Percentiles rank a stretch among this genome's conserved stretches.
Evolutionary conservation across 2,888 invertebrate species (phyloP).

Genomic region (Scaptodrosophila latifasciaeformis): DNA sequence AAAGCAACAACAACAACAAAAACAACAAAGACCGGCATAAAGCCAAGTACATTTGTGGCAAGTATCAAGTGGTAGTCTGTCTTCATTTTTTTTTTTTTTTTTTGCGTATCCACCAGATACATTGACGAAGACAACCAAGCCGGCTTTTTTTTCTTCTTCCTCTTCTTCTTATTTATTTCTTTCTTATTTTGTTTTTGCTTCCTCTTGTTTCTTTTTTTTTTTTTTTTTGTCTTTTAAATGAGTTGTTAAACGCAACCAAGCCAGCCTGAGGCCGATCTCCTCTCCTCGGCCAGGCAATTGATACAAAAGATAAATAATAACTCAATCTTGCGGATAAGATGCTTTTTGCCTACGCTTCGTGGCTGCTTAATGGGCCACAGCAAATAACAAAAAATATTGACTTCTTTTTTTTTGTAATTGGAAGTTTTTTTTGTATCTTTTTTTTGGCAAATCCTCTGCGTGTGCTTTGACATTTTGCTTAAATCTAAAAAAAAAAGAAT

Average conservation of each 20-base stretch:
- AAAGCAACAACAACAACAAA: slow-evolving; percentile 3
- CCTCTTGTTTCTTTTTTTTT: too few relatives aligned
- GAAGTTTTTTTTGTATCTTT: too few relatives aligned
- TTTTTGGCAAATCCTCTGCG: too few relatives aligned
- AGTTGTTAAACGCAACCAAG: slow-evolving; percentile 54
- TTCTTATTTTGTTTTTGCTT: too few relatives aligned
- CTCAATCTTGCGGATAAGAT: slow-evolving; percentile 44
- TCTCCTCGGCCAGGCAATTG: slow-evolving; percentile 1
- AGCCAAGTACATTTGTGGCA: neutral
- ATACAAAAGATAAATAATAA: slow-evolving; percentile 53
- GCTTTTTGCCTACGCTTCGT: slow-evolving; percentile 36
- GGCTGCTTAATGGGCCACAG: slow-evolving; percentile 4
- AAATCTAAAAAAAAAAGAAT: too few relatives aligned
- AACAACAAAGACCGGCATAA: slow-evolving; percentile 5
- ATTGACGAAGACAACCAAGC: slow-evolving; percentile 13
- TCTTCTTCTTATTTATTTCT: too few relatives aligned
- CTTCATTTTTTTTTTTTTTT: slow-evolving; percentile 1
- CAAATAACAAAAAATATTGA: too few relatives aligned
- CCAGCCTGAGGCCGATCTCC: slow-evolving; percentile 14
- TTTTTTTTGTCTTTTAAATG: slow-evolving; percentile 58
- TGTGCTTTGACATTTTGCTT: too few relatives aligned
- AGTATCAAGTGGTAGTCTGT: neutral
- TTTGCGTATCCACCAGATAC: slow-evolving; percentile 20
- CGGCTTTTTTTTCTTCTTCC: too few relatives aligned
- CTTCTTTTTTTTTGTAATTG: too few relatives aligned